phyloP scores from a whole-genome alignment of 2,888 invertebrate genomes.

The Thymelicus lineola region DNA sequence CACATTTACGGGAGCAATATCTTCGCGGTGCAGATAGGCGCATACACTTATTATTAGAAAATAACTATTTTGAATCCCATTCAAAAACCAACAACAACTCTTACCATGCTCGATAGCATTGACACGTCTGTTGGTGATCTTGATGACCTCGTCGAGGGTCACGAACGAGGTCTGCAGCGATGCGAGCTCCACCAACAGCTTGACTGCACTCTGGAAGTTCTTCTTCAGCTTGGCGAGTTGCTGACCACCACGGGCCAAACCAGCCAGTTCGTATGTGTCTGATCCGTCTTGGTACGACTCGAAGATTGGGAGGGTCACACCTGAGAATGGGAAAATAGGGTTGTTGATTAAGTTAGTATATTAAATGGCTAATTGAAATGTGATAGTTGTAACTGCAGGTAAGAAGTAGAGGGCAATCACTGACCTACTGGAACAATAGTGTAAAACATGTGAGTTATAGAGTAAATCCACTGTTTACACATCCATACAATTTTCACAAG shows the following conservation, averaged over 20 bases:
- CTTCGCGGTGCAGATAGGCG: too few species aligned
- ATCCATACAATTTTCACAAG: too few species aligned
- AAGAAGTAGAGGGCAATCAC: too few species aligned
- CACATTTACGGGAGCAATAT: too few species aligned
- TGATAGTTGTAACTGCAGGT: too few species aligned
- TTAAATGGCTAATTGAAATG: too few species aligned
- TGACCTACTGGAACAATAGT: too few species aligned
- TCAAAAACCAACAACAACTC: slow-evolving; percentile 41
- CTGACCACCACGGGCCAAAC: slow-evolving; percentile 98
- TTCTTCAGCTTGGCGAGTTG: slow-evolving; percentile 98
- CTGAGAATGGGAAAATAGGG: slow-evolving; percentile 63
- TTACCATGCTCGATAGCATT: slow-evolving; percentile 99
- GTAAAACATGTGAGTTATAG: too few species aligned
- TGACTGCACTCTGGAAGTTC: slow-evolving; percentile 98
- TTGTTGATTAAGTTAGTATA: too few species aligned
- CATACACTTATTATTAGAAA: too few species aligned
- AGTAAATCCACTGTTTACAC: too few species aligned
- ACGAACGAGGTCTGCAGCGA: slow-evolving; percentile 99
- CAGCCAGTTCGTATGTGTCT: slow-evolving; percentile 98
- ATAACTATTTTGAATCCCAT: too few species aligned
- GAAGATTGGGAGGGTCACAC: slow-evolving; percentile 98
- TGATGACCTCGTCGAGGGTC: slow-evolving; percentile 99
- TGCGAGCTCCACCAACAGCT: slow-evolving; percentile 97
- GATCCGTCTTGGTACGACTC: slow-evolving; percentile 97
- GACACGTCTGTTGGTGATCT: slow-evolving; percentile 99